Evolutionary conservation across 2,888 invertebrate genomes (phyloP).

Genomic region (Heliothis peltigera): DNA sequence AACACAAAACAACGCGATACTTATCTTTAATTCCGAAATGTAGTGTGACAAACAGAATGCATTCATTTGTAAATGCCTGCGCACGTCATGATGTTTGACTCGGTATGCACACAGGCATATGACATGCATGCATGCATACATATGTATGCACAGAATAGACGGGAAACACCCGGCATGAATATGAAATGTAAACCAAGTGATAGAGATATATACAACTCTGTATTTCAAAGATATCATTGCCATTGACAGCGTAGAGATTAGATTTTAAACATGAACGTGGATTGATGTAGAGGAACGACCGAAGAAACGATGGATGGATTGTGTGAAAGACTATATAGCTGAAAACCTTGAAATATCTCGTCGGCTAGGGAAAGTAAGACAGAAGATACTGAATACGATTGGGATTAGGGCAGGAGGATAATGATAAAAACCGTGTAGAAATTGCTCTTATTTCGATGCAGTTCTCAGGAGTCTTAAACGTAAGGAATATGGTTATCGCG

Average conservation of each 20-base stretch:
- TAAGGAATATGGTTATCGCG: too few species aligned
- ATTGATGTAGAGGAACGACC: too few species aligned
- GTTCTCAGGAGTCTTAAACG: too few species aligned
- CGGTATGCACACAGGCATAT: slow-evolving; percentile 1
- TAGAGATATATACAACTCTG: neutral
- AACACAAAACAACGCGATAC: neutral
- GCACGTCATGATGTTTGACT: neutral
- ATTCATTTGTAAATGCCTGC: slow-evolving; percentile 12
- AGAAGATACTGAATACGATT: too few species aligned
- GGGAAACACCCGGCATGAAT: neutral
- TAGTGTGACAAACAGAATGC: slow-evolving; percentile 1
- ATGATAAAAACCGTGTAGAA: too few species aligned
- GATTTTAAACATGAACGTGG: too few species aligned
- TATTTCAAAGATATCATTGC: neutral
- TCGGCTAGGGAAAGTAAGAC: too few species aligned
- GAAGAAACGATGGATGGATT: too few species aligned
- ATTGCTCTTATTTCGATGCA: too few species aligned
- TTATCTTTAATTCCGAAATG: slow-evolving; percentile 6
- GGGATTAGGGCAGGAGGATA: too few species aligned
- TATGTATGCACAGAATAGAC: neutral
- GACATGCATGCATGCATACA: neutral
- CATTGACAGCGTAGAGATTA: neutral
- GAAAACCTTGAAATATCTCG: too few species aligned
- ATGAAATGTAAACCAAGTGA: neutral
- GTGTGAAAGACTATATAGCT: too few species aligned